Evolutionary conservation across 2,888 invertebrate species (phyloP).

Genomic region (Chymomyza amoena): DNA sequence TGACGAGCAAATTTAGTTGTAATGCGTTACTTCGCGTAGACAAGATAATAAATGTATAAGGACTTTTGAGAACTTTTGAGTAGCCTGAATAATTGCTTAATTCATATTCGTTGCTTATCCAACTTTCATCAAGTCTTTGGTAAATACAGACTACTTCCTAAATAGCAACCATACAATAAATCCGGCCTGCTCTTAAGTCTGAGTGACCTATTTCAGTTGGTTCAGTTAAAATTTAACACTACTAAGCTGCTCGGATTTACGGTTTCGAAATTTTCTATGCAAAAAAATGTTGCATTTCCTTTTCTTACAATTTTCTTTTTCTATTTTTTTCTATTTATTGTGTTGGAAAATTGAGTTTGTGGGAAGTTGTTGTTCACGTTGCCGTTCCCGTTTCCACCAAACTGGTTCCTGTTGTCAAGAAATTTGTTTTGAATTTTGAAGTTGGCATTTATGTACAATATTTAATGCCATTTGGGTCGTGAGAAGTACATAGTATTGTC

Average conservation of each 20-base stretch:
- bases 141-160: background rate
- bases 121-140: no score
- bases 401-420: background rate
- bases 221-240: no score
- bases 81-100: no score
- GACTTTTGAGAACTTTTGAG: no score
- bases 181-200: no score
- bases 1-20: no score
- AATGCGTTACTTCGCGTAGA: no score
- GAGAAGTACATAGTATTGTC: background rate
- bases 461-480: background rate
- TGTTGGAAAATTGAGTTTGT: conserved; percentile 41
- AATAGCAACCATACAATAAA: no score
- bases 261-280: background rate
- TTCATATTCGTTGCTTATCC: no score
- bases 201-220: background rate
- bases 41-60: no score
- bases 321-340: conserved; percentile 42
- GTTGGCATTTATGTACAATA: background rate
- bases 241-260: background rate
- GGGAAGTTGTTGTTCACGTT: conserved; percentile 5
- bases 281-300: background rate
- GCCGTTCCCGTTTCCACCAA: background rate
- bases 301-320: conserved; percentile 22
- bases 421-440: background rate